Conservation (phyloP, 2,888 invertebrate species). For the Ligdia adustata region DNA sequence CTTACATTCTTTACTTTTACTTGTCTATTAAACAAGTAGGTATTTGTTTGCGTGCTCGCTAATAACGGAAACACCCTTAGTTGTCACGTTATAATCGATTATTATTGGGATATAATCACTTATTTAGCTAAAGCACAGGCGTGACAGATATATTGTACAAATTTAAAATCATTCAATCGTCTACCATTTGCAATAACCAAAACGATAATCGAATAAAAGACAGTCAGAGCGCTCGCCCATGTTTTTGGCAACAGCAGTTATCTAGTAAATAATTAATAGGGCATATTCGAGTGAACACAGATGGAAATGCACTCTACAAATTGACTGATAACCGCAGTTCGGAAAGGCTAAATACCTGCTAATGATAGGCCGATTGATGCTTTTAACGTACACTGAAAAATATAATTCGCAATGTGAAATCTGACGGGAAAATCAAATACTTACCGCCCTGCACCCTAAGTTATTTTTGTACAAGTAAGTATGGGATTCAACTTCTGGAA, state of each 20-base stretch:
- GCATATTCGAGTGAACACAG: constrained; percentile 72
- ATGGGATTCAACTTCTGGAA: too few species aligned
- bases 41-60: too few species aligned
- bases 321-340: constrained; percentile 80
- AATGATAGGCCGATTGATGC: constrained; percentile 74
- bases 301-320: constrained; percentile 80
- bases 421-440: too few species aligned
- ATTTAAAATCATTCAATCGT: constrained; percentile 36
- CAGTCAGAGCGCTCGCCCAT: constrained; percentile 48
- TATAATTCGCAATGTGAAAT: constrained; percentile 11
- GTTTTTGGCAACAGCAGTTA: constrained; percentile 71
- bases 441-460: too few species aligned
- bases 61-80: too few species aligned
- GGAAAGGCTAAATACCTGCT: constrained; percentile 81
- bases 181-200: constrained; percentile 45
- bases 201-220: constrained; percentile 69
- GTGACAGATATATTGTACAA: too few species aligned
- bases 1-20: too few species aligned
- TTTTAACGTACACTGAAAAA: constrained; percentile 41
- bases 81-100: too few species aligned
- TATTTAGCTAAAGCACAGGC: not conserved
- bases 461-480: too few species aligned
- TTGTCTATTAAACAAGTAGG: too few species aligned
- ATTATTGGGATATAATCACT: not conserved
- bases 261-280: constrained; percentile 80